Conservation (phyloP, 2,888 invertebrate genomes). For the Nomada fabriciana region DNA sequence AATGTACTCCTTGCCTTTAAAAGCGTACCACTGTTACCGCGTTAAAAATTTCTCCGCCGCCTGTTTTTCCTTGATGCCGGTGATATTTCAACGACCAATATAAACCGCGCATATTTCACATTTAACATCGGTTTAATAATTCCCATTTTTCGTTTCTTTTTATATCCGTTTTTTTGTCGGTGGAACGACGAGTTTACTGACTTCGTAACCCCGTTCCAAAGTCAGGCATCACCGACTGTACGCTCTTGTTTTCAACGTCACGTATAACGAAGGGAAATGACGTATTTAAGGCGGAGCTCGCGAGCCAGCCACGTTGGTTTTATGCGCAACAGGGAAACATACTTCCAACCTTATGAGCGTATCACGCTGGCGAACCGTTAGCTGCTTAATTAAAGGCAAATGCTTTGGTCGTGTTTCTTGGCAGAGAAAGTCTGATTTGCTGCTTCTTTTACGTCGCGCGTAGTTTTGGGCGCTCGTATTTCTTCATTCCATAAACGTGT, state of each 20-base stretch:
- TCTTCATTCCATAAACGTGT: background rate
- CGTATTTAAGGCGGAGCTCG: slow-evolving; percentile 38
- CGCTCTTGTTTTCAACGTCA: slow-evolving; percentile 22
- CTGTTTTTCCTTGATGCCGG: slow-evolving; percentile 51
- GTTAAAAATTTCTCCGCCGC: slow-evolving; percentile 17
- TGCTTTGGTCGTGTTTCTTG: slow-evolving; percentile 6
- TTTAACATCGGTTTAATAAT: no score
- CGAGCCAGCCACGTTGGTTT: slow-evolving; percentile 51
- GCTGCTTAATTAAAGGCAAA: slow-evolving; percentile 43
- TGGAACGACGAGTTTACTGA: slow-evolving; percentile 67
- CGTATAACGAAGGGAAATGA: slow-evolving; percentile 49
- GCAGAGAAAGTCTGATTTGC: slow-evolving; percentile 8
- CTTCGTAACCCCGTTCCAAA: slow-evolving; percentile 51
- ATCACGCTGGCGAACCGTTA: slow-evolving; percentile 28
- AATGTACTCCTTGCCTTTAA: slow-evolving; percentile 42
- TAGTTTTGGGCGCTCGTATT: background rate
- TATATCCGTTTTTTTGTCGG: background rate
- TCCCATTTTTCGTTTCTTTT: no score
- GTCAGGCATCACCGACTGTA: background rate
- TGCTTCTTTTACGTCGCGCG: background rate
- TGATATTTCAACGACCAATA: slow-evolving; percentile 51
- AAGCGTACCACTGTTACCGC: slow-evolving; percentile 36
- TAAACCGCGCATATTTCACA: no score
- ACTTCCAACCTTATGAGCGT: slow-evolving; percentile 45
- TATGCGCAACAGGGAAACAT: slow-evolving; percentile 56